Conservation (phyloP, 2,797 vertebrate genomes). For the Microctenopoma lineatum region DNA sequence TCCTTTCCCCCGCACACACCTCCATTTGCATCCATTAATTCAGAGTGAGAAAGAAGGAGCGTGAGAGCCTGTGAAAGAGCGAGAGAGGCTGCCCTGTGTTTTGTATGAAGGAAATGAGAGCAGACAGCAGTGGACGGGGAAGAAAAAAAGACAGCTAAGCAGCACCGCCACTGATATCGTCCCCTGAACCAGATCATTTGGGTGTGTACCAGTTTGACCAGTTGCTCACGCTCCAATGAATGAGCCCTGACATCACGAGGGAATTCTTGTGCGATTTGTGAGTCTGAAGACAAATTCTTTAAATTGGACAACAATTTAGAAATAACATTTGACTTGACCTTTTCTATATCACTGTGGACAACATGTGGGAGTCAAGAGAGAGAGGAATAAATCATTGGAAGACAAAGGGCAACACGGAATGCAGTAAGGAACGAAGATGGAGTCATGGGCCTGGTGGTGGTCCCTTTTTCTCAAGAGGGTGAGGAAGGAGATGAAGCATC, state of each 20-base stretch:
- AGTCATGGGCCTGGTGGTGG: slow-evolving; percentile 24
- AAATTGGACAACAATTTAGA: too few species aligned
- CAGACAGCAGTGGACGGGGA: slow-evolving; percentile 23
- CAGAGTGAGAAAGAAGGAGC: slow-evolving; percentile 57
- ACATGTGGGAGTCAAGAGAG: not conserved
- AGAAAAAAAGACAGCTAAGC: slow-evolving; percentile 11
- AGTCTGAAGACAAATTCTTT: too few species aligned
- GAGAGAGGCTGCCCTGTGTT: slow-evolving; percentile 37
- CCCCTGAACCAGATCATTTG: slow-evolving; percentile 6
- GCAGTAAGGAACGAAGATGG: not conserved
- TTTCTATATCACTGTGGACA: slow-evolving; percentile 2
- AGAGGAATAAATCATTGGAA: not conserved
- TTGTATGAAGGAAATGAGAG: slow-evolving; percentile 46
- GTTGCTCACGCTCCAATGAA: too few species aligned
- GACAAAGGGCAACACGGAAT: slow-evolving; percentile 12
- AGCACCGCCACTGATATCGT: slow-evolving; percentile 16
- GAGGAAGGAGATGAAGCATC: slow-evolving; percentile 40
- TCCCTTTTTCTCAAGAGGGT: slow-evolving; percentile 23
- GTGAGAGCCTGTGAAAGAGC: slow-evolving; percentile 43
- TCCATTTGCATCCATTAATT: slow-evolving; percentile 82
- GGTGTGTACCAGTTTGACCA: slow-evolving; percentile 2
- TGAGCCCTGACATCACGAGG: too few species aligned
- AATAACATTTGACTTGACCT: too few species aligned
- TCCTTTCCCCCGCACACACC: slow-evolving; percentile 74
- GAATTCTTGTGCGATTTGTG: too few species aligned